Base-by-base conservation (phyloP, 2,797 vertebrate genomes). In the Poecilia picta region DNA sequence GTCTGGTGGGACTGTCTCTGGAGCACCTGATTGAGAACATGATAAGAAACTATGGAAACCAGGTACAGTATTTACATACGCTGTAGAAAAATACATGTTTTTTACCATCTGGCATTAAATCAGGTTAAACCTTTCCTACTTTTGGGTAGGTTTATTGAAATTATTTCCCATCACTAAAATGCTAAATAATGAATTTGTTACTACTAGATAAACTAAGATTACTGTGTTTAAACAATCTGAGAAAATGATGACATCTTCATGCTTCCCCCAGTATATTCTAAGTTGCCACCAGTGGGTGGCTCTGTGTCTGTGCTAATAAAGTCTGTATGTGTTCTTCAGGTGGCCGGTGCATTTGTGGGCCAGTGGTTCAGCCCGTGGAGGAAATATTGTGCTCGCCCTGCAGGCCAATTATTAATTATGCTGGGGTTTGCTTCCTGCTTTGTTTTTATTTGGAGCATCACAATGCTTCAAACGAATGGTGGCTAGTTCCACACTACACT, bases 1-100 rank as follows among this genome's bases (percentile, higher is more conserved):
- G 57, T 92, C 86, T 4, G 84, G 79, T n/a, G 51, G 88, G 28
- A 74, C 23, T 20, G 33, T 90, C 68, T 73, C 89, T 20, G 88
- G 83, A 39, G 71, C 75, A 51, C 91, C 97, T 97, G 84, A 4
- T 78, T n/a, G 47, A 79, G 36, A 25, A 41, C 15, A 76, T 71
- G 5, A 25, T 74, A 5, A 83, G 20, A 73, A 57, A 70, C 28
- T 15, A 11, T 28, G 16, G 11, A 45, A 71, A 46, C 11, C 39
- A 70, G 39, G 25, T 25, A 53, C 51, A 53, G 8, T n/a, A 25
- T 70, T 43, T 41, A n/a, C 13, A 71, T 45, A 71, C 3, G 1
- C 7, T 18, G 31, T 3, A 18, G 23, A 39, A 70, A 70, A 43
- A 43, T 23, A 15, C 13, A 66, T 39, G 28, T 39, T 66, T 43